phyloP scores from a whole-genome alignment of 1,140 invertebrate genomes.

The Anastrepha ludens region DNA sequence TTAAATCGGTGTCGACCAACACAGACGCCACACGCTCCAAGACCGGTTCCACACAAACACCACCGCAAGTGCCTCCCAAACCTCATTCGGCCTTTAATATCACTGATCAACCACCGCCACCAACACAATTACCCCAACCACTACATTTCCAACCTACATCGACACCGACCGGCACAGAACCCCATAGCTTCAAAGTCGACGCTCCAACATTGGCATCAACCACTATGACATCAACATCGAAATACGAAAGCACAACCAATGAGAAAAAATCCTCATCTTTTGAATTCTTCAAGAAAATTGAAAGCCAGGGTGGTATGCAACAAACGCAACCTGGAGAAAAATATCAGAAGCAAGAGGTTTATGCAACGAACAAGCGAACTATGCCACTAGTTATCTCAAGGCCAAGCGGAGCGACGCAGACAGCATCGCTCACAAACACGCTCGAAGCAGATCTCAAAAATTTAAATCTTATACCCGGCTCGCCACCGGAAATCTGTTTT shows the following conservation, averaged over 20 bases:
- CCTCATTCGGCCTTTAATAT: conserved; percentile 63
- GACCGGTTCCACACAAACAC: conserved; percentile 72
- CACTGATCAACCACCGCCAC: conserved; percentile 58
- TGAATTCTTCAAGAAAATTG: conserved; percentile 78
- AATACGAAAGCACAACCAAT: conserved; percentile 60
- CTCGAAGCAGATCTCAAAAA: conserved; percentile 71
- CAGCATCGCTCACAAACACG: conserved; percentile 60
- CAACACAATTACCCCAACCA: conserved; percentile 58
- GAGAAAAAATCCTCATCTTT: conserved; percentile 73
- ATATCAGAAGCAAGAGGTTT: conserved; percentile 57
- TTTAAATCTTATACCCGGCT: conserved; percentile 80
- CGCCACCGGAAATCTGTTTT: conserved; percentile 83
- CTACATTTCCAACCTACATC: conserved; percentile 43
- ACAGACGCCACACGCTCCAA: conserved; percentile 68
- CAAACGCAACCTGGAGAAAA: background rate
- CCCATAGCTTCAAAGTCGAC: conserved; percentile 69
- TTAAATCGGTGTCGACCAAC: conserved; percentile 58
- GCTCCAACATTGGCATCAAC: conserved; percentile 56
- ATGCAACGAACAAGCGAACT: conserved; percentile 61
- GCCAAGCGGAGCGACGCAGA: conserved; percentile 63
- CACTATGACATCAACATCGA: conserved; percentile 61
- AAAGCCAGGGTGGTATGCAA: conserved; percentile 58
- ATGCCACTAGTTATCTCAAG: conserved; percentile 63
- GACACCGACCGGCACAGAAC: conserved; percentile 52
- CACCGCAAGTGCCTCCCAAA: conserved; percentile 68